phyloP scores from a whole-genome alignment of 2,888 invertebrate genomes.

The Yponomeuta plumbellus region DNA sequence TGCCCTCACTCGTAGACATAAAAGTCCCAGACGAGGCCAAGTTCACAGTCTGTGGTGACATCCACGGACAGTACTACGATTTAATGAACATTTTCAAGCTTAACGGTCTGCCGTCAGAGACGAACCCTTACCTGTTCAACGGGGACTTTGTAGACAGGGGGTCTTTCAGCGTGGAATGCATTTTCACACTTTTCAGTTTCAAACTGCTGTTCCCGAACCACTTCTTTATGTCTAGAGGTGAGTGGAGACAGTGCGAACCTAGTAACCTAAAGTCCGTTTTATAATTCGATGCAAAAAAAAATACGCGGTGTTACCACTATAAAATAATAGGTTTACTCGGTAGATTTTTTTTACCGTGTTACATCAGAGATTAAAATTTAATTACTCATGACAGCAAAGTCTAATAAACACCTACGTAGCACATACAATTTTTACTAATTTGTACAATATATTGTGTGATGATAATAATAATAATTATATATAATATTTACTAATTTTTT shows the following conservation, averaged over 20 bases:
- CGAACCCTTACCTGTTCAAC: constrained; percentile 98
- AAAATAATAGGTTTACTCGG: too few relatives aligned
- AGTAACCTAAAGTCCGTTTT: too few relatives aligned
- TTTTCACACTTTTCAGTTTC: constrained; percentile 97
- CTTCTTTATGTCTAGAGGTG: constrained; percentile 98
- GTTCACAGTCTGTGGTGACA: constrained; percentile 99
- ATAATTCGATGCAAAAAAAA: too few relatives aligned
- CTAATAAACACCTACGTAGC: too few relatives aligned
- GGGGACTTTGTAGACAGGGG: constrained; percentile 99
- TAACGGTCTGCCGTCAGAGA: constrained; percentile 96
- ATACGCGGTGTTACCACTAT: too few relatives aligned
- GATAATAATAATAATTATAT: too few relatives aligned
- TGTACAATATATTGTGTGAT: too few relatives aligned
- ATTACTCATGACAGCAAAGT: too few relatives aligned
- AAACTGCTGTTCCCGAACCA: constrained; percentile 97
- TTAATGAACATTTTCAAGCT: constrained; percentile 97
- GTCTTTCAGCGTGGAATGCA: constrained; percentile 99
- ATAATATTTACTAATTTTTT: too few relatives aligned
- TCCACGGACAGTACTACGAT: constrained; percentile 99
- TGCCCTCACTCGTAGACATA: constrained; percentile 94
- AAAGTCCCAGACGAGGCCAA: constrained; percentile 89
- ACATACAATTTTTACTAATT: too few relatives aligned
- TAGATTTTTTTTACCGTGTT: too few relatives aligned
- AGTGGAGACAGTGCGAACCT: constrained; percentile 31
- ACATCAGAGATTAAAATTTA: too few relatives aligned